phyloP scores from a whole-genome alignment of 92 coral and sea anemone genomes.

The Montipora capitata region DNA sequence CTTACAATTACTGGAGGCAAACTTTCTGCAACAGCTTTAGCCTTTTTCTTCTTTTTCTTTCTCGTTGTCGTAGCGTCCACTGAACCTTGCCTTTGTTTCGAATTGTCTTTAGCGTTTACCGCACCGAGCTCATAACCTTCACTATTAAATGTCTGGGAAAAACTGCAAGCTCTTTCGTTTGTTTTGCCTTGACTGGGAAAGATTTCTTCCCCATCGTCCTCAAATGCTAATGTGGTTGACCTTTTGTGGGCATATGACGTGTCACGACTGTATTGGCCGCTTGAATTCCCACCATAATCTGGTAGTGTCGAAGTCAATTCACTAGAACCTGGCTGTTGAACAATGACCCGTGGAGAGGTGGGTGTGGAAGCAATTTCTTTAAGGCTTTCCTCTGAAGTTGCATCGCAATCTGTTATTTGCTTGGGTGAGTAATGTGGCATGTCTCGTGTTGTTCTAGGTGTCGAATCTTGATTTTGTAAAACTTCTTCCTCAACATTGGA shows the following conservation, averaged over 20 bases:
- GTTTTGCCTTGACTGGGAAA: constrained; percentile 37
- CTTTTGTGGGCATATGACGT: background rate
- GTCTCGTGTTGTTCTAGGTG: background rate
- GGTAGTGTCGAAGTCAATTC: background rate
- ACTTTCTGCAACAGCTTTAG: background rate
- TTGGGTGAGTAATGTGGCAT: constrained; percentile 17
- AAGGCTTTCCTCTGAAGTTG: constrained; percentile 66
- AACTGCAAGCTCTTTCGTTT: constrained; percentile 7
- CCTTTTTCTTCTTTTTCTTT: constrained; percentile 17
- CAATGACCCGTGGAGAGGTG: constrained; percentile 43
- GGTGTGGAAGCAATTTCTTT: constrained; percentile 52
- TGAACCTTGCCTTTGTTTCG: background rate
- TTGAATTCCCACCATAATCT: background rate
- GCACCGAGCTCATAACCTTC: constrained; percentile 20
- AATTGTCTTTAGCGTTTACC: background rate
- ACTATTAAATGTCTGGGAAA: background rate
- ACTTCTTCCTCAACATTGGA: constrained; percentile 2
- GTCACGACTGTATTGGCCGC: background rate
- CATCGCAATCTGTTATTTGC: constrained; percentile 15
- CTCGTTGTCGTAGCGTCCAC: constrained; percentile 8
- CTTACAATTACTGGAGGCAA: constrained; percentile 23
- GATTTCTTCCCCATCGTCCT: constrained; percentile 57
- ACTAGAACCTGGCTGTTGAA: constrained; percentile 19
- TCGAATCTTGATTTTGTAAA: constrained; percentile 13
- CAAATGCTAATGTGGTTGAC: constrained; percentile 24